Evolutionary conservation across 2,797 vertebrate genomes (phyloP), one percentile per base, ranked within the genome.

Genomic region (Alfaro cultratus): DNA sequence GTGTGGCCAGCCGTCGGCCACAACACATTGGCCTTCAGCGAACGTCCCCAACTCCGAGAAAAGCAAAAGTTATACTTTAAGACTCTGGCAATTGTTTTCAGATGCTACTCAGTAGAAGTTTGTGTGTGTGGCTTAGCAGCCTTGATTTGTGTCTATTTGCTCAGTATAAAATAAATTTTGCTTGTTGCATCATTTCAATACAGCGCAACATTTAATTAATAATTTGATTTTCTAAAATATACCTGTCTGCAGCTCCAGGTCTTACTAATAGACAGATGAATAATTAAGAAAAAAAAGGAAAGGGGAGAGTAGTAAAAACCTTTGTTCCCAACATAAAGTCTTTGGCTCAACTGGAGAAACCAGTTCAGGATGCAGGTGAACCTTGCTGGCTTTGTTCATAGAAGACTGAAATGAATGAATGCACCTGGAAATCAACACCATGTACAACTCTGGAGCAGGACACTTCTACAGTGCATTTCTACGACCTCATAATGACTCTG

Each of bases 21-120:
- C 86, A 87, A 80, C 90, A 74, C 91, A 82, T 73, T 83, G 84
- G 85, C 86, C 89, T 91, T 86, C 77, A 89, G 16, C 72, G 67
- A 90, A 75, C 31, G 9, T 80, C 84, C 77, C 80, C 78, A 80
- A 57, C 78, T 67, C 75, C 75, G 34, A 29, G 31, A 80, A 80
- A 80, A 85, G 76, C 41, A 80, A 7, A 90, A 88, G 34, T 80
- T 92, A 77, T 87, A 91, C 78, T 92, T 89, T 74, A 89, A 78
- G 73, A 84, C 60, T 53, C 49, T 26, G 47, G 49, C 79, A 91
- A 87, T 94, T 89, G 83, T 85, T 92, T 85, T 88, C 86, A 92
- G 80, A 85, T 93, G 91, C 47, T 81, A 53, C 64, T 84, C 15
- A 57, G 23, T 46, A 57, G 78, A 73, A 18, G 31, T 71, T n/a